phyloP scores from a whole-genome alignment of 1,140 invertebrate species.

The Aphis craccivora region DNA sequence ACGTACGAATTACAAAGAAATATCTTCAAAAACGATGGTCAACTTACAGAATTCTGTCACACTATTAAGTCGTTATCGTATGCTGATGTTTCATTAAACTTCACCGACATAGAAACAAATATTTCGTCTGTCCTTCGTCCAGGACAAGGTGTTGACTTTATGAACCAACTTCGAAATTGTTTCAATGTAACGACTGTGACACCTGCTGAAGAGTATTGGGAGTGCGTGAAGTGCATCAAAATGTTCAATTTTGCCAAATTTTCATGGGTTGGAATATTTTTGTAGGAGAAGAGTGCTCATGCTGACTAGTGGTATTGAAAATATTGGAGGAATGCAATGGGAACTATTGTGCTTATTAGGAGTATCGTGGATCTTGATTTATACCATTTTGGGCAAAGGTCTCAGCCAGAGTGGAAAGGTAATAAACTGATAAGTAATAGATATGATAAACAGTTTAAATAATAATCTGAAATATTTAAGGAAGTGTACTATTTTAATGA shows the following conservation, averaged over 20 bases:
- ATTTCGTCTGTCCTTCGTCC: not conserved
- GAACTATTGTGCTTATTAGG: slow-evolving; percentile 73
- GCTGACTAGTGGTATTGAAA: slow-evolving; percentile 70
- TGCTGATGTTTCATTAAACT: not conserved
- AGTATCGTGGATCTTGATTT: slow-evolving; percentile 76
- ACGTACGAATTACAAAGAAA: not conserved
- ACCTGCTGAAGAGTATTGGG: slow-evolving; percentile 73
- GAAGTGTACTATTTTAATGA: not conserved
- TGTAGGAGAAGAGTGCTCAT: slow-evolving; percentile 67
- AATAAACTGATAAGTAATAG: slow-evolving; percentile 57
- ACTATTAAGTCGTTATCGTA: not conserved
- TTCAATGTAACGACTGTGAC: slow-evolving; percentile 61
- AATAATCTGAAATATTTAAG: not conserved
- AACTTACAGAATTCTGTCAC: not conserved
- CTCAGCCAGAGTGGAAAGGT: slow-evolving; percentile 81
- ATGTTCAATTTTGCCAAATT: slow-evolving; percentile 13
- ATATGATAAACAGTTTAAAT: not conserved
- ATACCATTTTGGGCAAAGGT: slow-evolving; percentile 75
- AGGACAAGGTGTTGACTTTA: not conserved
- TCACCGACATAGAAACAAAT: not conserved
- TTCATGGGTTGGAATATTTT: slow-evolving; percentile 57
- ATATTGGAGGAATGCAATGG: slow-evolving; percentile 74
- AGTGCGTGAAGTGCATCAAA: slow-evolving; percentile 64
- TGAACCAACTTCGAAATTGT: slow-evolving; percentile 5
- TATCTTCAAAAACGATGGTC: not conserved